Conservation (phyloP, 2,113 vertebrate species). For the Pipa parva region DNA sequence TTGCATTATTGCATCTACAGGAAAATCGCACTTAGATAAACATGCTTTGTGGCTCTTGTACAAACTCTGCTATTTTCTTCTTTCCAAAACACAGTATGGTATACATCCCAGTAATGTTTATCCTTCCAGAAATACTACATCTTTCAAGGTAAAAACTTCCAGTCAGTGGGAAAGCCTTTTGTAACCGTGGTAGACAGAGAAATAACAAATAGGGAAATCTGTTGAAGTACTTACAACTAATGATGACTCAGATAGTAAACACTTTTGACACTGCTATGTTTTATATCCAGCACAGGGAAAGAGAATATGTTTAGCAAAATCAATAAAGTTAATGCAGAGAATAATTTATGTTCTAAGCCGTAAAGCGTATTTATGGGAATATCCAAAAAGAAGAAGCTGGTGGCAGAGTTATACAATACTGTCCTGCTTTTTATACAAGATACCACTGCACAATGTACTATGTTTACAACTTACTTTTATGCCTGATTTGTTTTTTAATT, state of each 20-base stretch:
- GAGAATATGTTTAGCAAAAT: slow-evolving; percentile 2
- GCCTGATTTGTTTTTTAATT: no score
- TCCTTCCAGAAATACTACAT: no score
- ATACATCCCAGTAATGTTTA: no score
- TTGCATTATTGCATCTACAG: no score
- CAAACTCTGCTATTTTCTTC: no score
- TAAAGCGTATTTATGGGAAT: background rate
- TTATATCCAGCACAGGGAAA: background rate
- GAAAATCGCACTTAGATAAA: no score
- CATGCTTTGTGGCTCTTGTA: no score
- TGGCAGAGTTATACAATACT: background rate
- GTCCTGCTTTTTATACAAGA: background rate
- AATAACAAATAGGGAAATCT: background rate
- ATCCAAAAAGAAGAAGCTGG: background rate
- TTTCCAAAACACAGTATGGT: no score
- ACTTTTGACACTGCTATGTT: background rate
- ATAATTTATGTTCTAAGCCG: background rate
- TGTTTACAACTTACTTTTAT: no score
- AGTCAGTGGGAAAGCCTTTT: background rate
- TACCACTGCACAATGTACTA: no score
- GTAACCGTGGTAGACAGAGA: background rate
- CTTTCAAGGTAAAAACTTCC: no score
- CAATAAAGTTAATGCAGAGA: background rate
- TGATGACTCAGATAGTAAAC: background rate
- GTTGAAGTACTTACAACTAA: background rate